Percentiles rank a stretch among this genome's conserved stretches.
Conservation (phyloP, 2,888 invertebrate genomes). For the Ametastegia equiseti region DNA sequence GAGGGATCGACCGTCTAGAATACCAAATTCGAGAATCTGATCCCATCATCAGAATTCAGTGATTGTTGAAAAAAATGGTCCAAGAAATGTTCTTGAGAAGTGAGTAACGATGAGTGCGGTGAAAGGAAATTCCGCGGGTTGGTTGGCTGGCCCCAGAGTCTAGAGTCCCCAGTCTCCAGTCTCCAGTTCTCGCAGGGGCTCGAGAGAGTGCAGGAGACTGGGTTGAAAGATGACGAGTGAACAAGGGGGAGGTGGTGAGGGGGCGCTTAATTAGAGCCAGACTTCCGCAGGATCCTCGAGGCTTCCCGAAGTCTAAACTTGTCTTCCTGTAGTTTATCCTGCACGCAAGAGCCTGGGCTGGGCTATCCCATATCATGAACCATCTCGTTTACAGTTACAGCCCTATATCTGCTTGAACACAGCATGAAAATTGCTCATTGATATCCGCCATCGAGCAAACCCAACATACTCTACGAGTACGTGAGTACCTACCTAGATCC, state of each 20-base stretch:
- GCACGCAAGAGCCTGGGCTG: conserved; percentile 12
- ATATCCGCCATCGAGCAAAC: neutral
- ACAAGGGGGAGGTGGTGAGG: conserved; percentile 58
- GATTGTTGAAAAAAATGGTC: neutral
- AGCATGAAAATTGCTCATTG: neutral
- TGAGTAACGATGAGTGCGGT: conserved; percentile 20
- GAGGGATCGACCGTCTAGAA: too few relatives aligned
- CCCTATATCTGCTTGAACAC: neutral
- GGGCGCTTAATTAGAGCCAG: conserved; percentile 75
- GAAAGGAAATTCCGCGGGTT: conserved; percentile 25
- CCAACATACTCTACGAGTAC: too few relatives aligned
- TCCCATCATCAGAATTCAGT: neutral
- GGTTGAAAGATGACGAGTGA: conserved; percentile 56
- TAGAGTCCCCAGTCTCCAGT: conserved; percentile 47
- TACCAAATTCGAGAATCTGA: neutral
- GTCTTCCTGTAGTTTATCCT: conserved; percentile 56
- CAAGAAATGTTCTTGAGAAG: neutral
- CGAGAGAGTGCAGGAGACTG: conserved; percentile 66
- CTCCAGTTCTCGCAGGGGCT: conserved; percentile 42
- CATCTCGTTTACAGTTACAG: neutral
- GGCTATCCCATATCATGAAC: conserved; percentile 30
- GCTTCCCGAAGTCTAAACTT: conserved; percentile 71
- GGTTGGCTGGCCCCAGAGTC: conserved; percentile 22
- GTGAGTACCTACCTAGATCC: too few relatives aligned
- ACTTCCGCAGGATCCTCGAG: conserved; percentile 75